Conservation (phyloP, 1,140 invertebrate genomes). For the Drosophila orosa region DNA sequence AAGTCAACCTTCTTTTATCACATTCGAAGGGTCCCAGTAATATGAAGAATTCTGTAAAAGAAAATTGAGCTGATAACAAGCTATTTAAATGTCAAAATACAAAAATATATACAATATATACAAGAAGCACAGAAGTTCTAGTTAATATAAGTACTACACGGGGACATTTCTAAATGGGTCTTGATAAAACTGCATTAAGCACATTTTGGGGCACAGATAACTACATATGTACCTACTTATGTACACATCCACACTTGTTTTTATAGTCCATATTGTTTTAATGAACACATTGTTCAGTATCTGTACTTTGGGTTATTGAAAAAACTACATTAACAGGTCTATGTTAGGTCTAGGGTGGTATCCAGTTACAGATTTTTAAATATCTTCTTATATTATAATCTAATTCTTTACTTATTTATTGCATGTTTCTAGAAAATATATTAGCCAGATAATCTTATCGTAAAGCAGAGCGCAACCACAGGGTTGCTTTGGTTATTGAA, state of each 20-base stretch:
- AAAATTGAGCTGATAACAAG: conserved; percentile 56
- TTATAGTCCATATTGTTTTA: background rate
- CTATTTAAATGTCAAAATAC: conserved; percentile 57
- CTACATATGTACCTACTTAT: background rate
- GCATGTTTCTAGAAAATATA: no score
- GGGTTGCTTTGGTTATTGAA: background rate
- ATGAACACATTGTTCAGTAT: background rate
- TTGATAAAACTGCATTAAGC: conserved; percentile 15
- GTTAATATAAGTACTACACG: conserved; percentile 17
- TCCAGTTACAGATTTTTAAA: no score
- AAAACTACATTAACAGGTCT: no score
- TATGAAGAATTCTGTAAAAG: conserved; percentile 38
- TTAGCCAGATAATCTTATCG: no score
- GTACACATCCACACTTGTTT: background rate
- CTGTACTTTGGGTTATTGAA: no score
- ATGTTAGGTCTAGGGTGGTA: no score
- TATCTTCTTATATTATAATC: no score
- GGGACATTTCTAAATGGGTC: background rate
- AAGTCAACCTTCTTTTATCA: background rate
- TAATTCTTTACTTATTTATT: no score
- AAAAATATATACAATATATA: conserved; percentile 20
- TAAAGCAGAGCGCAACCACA: background rate
- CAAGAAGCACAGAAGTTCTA: conserved; percentile 33
- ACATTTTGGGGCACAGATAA: background rate
- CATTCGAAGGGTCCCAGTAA: background rate